These are phyloP conservation scores for Limnodromus scolopaceus DNA, from an alignment of 2,797 vertebrate species.

Conservation along the genomic window DNA sequence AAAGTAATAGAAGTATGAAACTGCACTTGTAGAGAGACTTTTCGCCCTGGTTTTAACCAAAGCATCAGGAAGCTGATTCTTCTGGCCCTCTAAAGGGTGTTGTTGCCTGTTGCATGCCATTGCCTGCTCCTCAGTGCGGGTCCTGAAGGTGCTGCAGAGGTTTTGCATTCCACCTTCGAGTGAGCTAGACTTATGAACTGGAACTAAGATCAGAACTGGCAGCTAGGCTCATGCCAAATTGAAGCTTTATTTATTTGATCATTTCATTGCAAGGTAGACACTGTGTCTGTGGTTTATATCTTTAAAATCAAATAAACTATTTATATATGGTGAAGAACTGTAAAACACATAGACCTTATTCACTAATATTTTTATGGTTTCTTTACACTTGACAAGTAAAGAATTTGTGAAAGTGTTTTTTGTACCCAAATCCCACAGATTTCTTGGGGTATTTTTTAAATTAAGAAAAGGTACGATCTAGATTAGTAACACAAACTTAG, in stretches of 20 bases:
- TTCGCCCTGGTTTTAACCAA: not conserved
- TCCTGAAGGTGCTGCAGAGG: conserved; percentile 25
- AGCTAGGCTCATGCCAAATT: conserved; percentile 60
- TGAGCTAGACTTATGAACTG: conserved; percentile 57
- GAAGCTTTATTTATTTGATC: conserved; percentile 82
- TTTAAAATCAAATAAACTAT: conserved; percentile 79
- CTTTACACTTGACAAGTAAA: conserved; percentile 74
- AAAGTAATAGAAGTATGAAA: not conserved
- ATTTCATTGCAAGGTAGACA: conserved; percentile 79
- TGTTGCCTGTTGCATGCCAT: not conserved
- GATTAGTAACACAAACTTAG: conserved; percentile 8
- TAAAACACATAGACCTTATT: conserved; percentile 77
- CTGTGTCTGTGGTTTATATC: conserved; percentile 78
- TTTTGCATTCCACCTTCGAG: conserved; percentile 46
- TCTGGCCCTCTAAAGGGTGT: not conserved
- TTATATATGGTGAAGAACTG: conserved; percentile 68
- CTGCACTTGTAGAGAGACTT: not conserved
- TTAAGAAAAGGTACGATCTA: conserved; percentile 20
- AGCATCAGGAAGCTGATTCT: conserved; percentile 16
- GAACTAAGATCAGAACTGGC: conserved; percentile 71
- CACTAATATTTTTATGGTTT: conserved; percentile 77
- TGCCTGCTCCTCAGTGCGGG: not conserved
- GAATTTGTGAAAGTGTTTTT: conserved; percentile 67
- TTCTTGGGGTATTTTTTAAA: conserved; percentile 48
- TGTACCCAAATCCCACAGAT: conserved; percentile 44